Conservation (phyloP, 2,888 invertebrate genomes). For the Archips crataeganus region DNA sequence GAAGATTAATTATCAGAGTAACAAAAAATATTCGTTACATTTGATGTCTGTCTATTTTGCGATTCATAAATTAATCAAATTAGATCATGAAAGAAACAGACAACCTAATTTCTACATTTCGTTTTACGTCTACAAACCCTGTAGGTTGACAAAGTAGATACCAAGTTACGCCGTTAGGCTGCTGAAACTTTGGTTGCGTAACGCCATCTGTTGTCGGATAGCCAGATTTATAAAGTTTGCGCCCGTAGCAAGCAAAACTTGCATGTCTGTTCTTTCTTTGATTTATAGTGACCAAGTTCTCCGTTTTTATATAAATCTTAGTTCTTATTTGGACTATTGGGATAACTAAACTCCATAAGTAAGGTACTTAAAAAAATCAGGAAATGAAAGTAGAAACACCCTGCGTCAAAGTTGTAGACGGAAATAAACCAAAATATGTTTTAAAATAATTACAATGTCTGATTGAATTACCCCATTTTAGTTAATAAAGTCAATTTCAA, state of each 20-base stretch:
- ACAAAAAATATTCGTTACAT: no score
- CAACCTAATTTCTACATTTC: no score
- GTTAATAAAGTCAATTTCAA: slow-evolving; percentile 16
- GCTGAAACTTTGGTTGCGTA: slow-evolving; percentile 51
- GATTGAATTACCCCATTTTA: not conserved
- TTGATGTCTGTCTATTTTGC: no score
- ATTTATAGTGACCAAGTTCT: not conserved
- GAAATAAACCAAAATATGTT: not conserved
- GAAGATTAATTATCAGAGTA: no score
- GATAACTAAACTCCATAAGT: not conserved
- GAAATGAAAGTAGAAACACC: not conserved
- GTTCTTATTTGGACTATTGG: not conserved
- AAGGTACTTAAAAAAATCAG: not conserved
- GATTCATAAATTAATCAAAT: no score
- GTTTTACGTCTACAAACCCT: no score
- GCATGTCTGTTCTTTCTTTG: not conserved
- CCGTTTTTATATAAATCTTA: not conserved
- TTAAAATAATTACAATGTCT: not conserved
- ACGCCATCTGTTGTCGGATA: slow-evolving; percentile 58
- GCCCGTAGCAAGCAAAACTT: not conserved
- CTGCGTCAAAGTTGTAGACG: not conserved
- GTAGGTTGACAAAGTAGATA: no score
- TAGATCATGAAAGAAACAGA: no score
- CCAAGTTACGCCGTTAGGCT: no score
- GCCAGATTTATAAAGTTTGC: slow-evolving; percentile 45